Base-by-base conservation (phyloP, 2,113 vertebrate genomes). In the Zosterops japonicus region DNA sequence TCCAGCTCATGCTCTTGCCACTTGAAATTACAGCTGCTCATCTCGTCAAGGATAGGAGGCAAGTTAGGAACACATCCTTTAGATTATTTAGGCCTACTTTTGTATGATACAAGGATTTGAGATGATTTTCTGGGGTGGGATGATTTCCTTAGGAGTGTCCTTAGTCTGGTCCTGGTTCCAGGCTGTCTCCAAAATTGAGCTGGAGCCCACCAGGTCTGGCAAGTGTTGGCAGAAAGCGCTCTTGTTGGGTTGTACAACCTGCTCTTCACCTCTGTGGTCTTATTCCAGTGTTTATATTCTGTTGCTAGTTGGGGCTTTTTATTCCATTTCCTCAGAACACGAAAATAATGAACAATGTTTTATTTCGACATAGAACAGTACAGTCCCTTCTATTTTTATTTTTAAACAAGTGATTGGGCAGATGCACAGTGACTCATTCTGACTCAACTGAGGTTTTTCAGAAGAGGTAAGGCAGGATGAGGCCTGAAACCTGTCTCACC, bases 401-500 rank as follows among this genome's bases (percentile, higher is more conserved):
- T 78, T 59, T 52, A 25, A 67, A 46, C 31, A n/a, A 52, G 46
- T 33, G 76, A 72, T 63, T 6, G 3, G 74, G 65, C 31, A 90
- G 57, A 69, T 65, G 61, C n/a, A 56, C 36, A 83, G 55, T 95
- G 92, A 88, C 61, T 95, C 88, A 90, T 88, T 94, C 61, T 79
- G 61, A 93, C 27, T 83, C 61, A 91, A 9, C 10, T 83, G 88
- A 92, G 94, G 53, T 57, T 95, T 96, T 95, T 93, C 70, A 80
- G 87, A 79, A 85, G 53, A n/a, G 11, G 12, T 75, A 56, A 44
- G 50, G 78, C 44, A 89, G 74, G 86, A 71, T 39, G 13, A 76
- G 20, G 36, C 25, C 53, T 79, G 85, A 92, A 93, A 92, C 55
- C 29, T 53, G 28, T 60, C n/a, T 90, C 15, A 47, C 28, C 71